Conservation (phyloP, 2,113 vertebrate species). For the Patagioenas fasciata region DNA sequence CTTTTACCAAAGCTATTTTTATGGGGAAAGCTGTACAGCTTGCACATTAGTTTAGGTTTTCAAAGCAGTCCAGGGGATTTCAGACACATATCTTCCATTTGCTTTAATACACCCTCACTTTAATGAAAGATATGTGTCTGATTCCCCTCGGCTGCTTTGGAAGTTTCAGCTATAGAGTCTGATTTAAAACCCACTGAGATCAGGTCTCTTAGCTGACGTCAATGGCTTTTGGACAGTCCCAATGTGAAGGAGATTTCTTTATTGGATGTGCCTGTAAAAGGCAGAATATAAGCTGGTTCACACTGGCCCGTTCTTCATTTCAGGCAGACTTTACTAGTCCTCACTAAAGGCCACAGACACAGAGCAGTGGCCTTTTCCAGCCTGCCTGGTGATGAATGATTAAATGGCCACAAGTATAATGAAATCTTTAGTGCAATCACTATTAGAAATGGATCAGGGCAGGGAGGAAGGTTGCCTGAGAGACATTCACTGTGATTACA, state of each 20-base stretch:
- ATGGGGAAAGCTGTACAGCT: neutral
- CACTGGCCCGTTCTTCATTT: neutral
- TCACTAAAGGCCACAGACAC: neutral
- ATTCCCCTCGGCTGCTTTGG: constrained; percentile 14
- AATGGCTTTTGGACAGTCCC: neutral
- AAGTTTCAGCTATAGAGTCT: neutral
- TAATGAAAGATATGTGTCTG: neutral
- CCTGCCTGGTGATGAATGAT: neutral
- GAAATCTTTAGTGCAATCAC: neutral
- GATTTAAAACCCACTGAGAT: constrained; percentile 16
- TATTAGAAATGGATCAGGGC: neutral
- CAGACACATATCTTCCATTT: constrained; percentile 22
- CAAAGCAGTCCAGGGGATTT: constrained; percentile 34
- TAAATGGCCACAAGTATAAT: neutral
- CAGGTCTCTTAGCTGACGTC: neutral
- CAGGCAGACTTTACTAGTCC: neutral
- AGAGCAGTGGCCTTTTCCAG: neutral
- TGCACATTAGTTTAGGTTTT: neutral
- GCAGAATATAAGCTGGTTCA: neutral
- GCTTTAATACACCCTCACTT: neutral
- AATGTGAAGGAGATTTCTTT: neutral
- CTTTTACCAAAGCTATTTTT: neutral
- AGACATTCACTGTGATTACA: neutral
- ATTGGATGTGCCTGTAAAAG: neutral
- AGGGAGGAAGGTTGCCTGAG: neutral